Evolutionary conservation across 1,140 invertebrate genomes (phyloP).

Genomic region (Gonioctena quinquepunctata): DNA sequence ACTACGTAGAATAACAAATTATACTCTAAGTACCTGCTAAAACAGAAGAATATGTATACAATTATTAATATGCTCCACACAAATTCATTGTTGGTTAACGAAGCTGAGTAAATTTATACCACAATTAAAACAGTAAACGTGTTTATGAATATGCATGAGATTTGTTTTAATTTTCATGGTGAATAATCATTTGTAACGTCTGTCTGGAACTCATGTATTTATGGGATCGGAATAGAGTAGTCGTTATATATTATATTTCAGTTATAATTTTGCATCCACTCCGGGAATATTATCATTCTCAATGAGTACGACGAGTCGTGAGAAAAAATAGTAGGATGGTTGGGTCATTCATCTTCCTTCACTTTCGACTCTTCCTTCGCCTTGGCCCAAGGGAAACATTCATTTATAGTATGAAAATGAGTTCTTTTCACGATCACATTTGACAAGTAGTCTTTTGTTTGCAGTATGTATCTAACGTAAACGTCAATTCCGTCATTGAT

Average conservation of each 20-base stretch:
- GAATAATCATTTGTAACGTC: not conserved
- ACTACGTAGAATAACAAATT: conserved; percentile 4
- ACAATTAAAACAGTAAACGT: conserved; percentile 23
- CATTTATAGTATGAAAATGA: too few relatives aligned
- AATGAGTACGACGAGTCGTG: not conserved
- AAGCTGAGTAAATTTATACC: conserved; percentile 20
- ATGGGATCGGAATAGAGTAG: not conserved
- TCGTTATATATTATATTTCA: not conserved
- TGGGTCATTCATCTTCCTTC: too few relatives aligned
- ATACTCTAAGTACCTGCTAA: conserved; percentile 6
- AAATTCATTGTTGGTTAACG: conserved; percentile 17
- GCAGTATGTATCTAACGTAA: too few relatives aligned
- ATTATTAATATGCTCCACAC: not conserved
- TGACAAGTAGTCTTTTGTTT: too few relatives aligned
- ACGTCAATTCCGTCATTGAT: too few relatives aligned
- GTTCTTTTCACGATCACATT: too few relatives aligned
- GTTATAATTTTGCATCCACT: not conserved
- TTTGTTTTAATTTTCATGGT: conserved; percentile 19
- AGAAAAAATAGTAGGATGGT: too few relatives aligned
- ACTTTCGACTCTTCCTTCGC: too few relatives aligned
- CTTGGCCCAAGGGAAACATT: too few relatives aligned
- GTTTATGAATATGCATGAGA: conserved; percentile 22
- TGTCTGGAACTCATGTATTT: not conserved
- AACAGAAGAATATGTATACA: not conserved
- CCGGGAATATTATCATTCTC: too few relatives aligned